phyloP scores from a whole-genome alignment of 2,797 vertebrate species.

The Enteromius argenteus region DNA sequence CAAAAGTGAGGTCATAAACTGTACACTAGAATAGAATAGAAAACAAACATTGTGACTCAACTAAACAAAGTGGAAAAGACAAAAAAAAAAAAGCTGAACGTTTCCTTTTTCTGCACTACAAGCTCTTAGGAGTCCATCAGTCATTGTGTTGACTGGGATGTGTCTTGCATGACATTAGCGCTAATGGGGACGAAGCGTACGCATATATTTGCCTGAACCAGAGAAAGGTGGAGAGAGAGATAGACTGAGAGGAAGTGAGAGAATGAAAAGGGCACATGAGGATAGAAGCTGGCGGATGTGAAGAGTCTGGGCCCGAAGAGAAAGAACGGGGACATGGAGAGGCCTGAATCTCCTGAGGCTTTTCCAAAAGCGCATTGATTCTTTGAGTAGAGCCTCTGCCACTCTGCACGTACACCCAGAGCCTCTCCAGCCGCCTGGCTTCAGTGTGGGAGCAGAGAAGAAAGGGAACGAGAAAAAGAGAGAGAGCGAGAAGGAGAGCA shows the following conservation, averaged over 20 bases:
- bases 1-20: background rate
- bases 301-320: conserved; percentile 57
- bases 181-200: conserved; percentile 46
- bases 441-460: conserved; percentile 59
- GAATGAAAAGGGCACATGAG: conserved; percentile 43
- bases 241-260: conserved; percentile 35
- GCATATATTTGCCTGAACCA: conserved; percentile 50
- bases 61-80: conserved; percentile 56
- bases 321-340: conserved; percentile 60
- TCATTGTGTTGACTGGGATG: conserved; percentile 60
- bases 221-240: conserved; percentile 55
- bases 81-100: conserved; percentile 49
- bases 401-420: conserved; percentile 75
- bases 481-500: conserved; percentile 33
- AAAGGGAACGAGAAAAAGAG: conserved; percentile 47
- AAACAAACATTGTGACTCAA: conserved; percentile 62
- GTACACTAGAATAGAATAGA: conserved; percentile 24
- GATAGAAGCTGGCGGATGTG: conserved; percentile 35
- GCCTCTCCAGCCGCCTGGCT: conserved; percentile 60
- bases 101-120: conserved; percentile 65
- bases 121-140: conserved; percentile 50
- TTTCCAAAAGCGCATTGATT: conserved; percentile 71
- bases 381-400: conserved; percentile 69
- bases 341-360: conserved; percentile 70
- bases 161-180: conserved; percentile 64